Conservation (phyloP, 2,888 invertebrate genomes). For the Dicyrtomina minuta region DNA sequence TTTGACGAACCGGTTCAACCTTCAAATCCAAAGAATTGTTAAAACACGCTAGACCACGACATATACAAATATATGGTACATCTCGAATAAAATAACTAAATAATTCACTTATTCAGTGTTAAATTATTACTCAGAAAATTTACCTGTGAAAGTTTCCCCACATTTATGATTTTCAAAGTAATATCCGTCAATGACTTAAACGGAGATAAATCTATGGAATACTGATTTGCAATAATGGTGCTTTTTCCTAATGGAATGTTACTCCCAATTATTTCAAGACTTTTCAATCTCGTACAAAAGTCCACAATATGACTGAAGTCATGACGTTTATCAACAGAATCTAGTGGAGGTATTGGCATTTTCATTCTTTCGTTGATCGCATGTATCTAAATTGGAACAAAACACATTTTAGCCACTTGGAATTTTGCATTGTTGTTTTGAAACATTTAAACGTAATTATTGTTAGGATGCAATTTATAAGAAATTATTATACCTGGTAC, state of each 20-base stretch:
- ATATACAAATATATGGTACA: too few species aligned
- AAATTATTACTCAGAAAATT: too few species aligned
- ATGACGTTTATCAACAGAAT: conserved; percentile 74
- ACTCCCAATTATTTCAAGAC: conserved; percentile 69
- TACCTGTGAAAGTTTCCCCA: conserved; percentile 55
- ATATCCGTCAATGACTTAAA: conserved; percentile 73
- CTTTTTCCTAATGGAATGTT: conserved; percentile 72
- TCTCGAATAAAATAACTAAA: too few species aligned
- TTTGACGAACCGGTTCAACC: conserved; percentile 65
- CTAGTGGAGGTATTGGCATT: conserved; percentile 78
- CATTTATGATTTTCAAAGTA: conserved; percentile 67
- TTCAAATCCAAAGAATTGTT: too few species aligned
- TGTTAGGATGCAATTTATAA: too few species aligned
- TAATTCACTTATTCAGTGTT: too few species aligned
- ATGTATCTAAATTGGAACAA: conserved; percentile 67
- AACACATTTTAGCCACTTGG: not conserved
- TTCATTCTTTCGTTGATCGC: conserved; percentile 87
- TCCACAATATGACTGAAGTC: conserved; percentile 91
- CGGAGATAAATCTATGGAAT: conserved; percentile 77
- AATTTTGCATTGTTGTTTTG: not conserved
- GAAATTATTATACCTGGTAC: conserved; percentile 65
- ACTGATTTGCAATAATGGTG: conserved; percentile 77
- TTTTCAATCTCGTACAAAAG: conserved; percentile 75
- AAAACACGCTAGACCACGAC: too few species aligned
- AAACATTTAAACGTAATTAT: not conserved